Evolutionary conservation across 2,888 invertebrate species (phyloP), one percentile per base, ranked within the genome.

Genomic region (Acleris holmiana): DNA sequence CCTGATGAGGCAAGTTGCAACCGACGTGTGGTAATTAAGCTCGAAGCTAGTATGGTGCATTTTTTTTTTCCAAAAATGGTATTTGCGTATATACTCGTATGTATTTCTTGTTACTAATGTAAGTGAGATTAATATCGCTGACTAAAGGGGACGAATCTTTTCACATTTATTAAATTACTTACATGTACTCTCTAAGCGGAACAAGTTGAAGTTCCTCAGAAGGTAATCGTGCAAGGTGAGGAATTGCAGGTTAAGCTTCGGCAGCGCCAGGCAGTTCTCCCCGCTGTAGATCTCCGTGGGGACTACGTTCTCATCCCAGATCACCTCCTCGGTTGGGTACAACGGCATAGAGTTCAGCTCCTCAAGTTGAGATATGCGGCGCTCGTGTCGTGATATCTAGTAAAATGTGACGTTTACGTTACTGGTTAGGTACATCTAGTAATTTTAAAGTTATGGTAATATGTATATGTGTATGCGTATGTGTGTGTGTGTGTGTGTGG

Each of bases 271-370:
- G 75, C 98, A 98, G 19, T 97, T 98, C 85, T 99, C 99, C 0
- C 99, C 99, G 48, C 98, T 97, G 89, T 97, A 99, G 83, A 99
- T 99, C 78, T 99, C 99, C 0, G 98, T 97, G 0, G 99, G 99
- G 0, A 99, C 99, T 49, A 99, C 95, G 82, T 99, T 99, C 85
- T 99, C 99, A 86, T 99, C 98, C 99, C 99, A 99, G 74, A 99
- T 98, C 2, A 99, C 96, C 67, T 97, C 96, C 84, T 99, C 99
- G 0, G 99, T 99, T 0, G 99, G 99, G 83, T 99, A 99, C 0
- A 99, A 93, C 0, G 99, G 99, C 98, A 99, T 99, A 74, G 98
- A 97, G 84, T 99, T 99, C 13, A 99, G 89, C 61, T 97, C 97
- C 80, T 99, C 98, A 60, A 99, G 89, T 80, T 99, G 99, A 0